phyloP scores from a whole-genome alignment of 2,113 vertebrate genomes.

The Pogonocichla stellata region DNA sequence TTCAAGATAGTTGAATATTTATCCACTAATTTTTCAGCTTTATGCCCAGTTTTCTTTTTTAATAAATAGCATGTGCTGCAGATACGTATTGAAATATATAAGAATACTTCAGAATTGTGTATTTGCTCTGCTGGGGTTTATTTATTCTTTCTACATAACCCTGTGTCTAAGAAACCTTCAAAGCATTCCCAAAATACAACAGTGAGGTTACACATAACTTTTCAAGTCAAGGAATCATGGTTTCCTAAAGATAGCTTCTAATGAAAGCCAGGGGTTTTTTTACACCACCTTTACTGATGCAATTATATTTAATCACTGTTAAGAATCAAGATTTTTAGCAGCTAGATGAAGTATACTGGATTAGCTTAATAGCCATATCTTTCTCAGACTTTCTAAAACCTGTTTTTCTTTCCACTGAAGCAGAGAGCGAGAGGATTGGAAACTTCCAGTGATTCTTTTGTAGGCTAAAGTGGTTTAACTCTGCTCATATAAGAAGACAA shows the following conservation, averaged over 20 bases:
- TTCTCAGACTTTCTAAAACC: not conserved
- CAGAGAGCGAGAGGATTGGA: not conserved
- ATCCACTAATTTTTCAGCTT: not conserved
- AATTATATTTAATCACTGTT: conserved; percentile 20
- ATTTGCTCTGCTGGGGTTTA: conserved; percentile 23
- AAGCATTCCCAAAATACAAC: not conserved
- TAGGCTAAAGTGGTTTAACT: not conserved
- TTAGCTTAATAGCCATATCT: not conserved
- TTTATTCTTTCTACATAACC: conserved; percentile 12
- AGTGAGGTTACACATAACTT: not conserved
- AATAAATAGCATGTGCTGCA: not conserved
- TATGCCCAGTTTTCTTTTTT: not conserved
- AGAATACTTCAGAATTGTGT: not conserved
- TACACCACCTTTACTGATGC: not conserved
- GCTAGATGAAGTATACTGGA: not conserved
- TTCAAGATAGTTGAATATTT: not conserved
- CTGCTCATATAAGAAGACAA: not conserved
- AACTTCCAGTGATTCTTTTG: not conserved
- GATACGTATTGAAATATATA: not conserved
- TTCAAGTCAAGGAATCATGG: not conserved
- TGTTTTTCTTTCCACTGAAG: not conserved
- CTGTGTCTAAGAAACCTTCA: conserved; percentile 7
- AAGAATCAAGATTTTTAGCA: not conserved
- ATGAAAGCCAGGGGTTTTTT: not conserved
- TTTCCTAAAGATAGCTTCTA: conserved; percentile 22